phyloP scores from a whole-genome alignment of 2,113 vertebrate genomes.

The Laterallus jamaicensis region DNA sequence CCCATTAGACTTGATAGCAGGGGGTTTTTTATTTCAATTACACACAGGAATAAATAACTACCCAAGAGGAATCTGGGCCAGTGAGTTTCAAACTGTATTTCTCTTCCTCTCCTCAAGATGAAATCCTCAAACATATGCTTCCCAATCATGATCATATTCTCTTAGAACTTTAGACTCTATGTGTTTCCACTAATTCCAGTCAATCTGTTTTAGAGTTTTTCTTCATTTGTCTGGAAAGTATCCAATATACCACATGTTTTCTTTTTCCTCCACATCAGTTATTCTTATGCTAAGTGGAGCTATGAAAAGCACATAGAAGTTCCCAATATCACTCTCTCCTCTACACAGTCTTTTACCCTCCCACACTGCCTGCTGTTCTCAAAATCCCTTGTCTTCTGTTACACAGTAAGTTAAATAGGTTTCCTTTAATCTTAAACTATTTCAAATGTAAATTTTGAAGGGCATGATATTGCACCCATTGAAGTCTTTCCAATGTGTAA shows the following conservation, averaged over 20 bases:
- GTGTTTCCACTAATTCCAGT: constrained; percentile 8
- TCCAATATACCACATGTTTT: constrained; percentile 21
- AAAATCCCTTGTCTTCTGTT: constrained; percentile 4
- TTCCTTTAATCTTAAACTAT: constrained; percentile 45
- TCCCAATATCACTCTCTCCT: constrained; percentile 1
- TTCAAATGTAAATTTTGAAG: constrained; percentile 17
- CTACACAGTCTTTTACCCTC: constrained; percentile 1
- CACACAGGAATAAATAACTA: neutral
- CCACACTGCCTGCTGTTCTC: constrained; percentile 18
- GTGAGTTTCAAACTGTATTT: neutral
- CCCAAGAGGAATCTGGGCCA: neutral
- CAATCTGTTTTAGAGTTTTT: constrained; percentile 3
- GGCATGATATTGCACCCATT: neutral
- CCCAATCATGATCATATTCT: neutral
- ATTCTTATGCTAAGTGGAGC: neutral
- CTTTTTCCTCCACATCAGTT: constrained; percentile 4
- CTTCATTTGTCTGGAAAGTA: constrained; percentile 24
- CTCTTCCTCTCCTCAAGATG: neutral
- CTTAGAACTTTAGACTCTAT: neutral
- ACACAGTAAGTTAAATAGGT: neutral
- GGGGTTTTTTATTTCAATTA: neutral
- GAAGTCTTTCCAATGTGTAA: neutral
- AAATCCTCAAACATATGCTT: constrained; percentile 9
- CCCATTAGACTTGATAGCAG: neutral
- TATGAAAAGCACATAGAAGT: neutral